Percentiles rank a stretch among this genome's conserved stretches.
phyloP scores from a whole-genome alignment of 2,113 vertebrate genomes.

The Cyanoderma ruficeps region DNA sequence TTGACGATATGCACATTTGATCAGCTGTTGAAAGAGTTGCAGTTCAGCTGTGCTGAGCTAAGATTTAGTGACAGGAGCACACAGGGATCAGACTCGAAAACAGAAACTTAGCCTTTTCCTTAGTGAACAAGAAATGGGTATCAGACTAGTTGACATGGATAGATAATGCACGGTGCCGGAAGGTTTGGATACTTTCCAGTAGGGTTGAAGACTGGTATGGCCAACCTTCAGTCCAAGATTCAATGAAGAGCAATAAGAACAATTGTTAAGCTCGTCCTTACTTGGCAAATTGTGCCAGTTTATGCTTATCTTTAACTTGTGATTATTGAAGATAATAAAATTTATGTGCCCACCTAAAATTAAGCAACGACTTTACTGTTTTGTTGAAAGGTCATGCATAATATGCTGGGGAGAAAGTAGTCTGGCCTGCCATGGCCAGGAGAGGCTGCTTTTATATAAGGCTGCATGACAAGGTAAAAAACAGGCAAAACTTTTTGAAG shows the following conservation, averaged over 20 bases:
- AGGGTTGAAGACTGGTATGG: not conserved
- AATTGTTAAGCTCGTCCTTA: not conserved
- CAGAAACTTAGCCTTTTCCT: not conserved
- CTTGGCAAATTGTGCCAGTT: not conserved
- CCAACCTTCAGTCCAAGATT: not conserved
- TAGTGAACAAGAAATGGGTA: not conserved
- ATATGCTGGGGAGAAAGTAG: not conserved
- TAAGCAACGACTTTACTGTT: not conserved
- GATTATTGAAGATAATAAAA: constrained; percentile 22
- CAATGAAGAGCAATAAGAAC: not conserved
- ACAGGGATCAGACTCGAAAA: not conserved
- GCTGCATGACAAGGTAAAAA: constrained; percentile 45
- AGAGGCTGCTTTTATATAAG: constrained; percentile 21
- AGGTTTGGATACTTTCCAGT: not conserved
- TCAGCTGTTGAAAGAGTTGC: constrained; percentile 48
- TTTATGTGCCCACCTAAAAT: not conserved
- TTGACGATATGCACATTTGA: constrained; percentile 35
- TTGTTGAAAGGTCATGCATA: constrained; percentile 11
- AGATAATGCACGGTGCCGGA: not conserved
- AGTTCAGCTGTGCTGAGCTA: constrained; percentile 14
- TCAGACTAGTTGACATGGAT: not conserved
- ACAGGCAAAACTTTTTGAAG: constrained; percentile 22
- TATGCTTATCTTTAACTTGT: constrained; percentile 10
- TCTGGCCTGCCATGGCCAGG: not conserved
- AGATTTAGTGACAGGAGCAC: constrained; percentile 16